These are phyloP conservation scores for Caranx ignobilis DNA, from an alignment of 2,113 vertebrate species.

Conservation along the genomic window DNA sequence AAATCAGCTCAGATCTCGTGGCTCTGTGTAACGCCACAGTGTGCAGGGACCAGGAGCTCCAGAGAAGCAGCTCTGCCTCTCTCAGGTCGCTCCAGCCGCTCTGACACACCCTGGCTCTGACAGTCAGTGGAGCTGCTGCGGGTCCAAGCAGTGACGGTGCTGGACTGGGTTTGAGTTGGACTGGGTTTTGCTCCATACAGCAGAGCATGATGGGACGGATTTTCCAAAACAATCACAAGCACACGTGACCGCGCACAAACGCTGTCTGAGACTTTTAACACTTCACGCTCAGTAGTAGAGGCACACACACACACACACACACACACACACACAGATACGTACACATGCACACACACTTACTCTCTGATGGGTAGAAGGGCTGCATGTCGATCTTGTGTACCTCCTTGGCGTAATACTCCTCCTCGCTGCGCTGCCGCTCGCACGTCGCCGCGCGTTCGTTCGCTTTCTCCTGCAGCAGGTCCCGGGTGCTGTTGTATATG, in stretches of 20 bases:
- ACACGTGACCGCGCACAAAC: constrained; percentile 22
- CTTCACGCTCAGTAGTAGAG: neutral
- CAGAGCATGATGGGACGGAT: constrained; percentile 12
- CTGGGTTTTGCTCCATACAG: constrained; percentile 1
- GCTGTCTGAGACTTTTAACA: neutral
- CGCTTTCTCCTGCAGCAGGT: constrained; percentile 95
- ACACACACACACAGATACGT: neutral
- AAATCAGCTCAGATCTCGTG: too few relatives aligned
- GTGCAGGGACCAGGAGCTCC: too few relatives aligned
- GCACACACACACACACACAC: constrained; percentile 53
- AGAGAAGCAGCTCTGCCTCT: too few relatives aligned
- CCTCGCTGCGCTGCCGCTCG: constrained; percentile 92
- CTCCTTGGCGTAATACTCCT: constrained; percentile 97
- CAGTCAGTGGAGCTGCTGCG: too few relatives aligned
- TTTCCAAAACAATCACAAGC: constrained; percentile 63
- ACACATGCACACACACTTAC: constrained; percentile 85
- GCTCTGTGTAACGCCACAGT: too few relatives aligned
- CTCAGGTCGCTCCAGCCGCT: too few relatives aligned
- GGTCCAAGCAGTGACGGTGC: too few relatives aligned
- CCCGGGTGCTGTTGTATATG: constrained; percentile 98
- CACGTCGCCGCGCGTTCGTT: constrained; percentile 93
- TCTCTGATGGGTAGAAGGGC: constrained; percentile 88
- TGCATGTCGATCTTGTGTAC: constrained; percentile 97
- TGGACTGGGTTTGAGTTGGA: neutral
- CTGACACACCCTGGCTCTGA: too few relatives aligned